Percentiles rank a stretch among this genome's conserved stretches.
These are phyloP conservation scores for Leucopsar rothschildi DNA, from an alignment of 2,113 vertebrate genomes.

Conservation along the genomic window DNA sequence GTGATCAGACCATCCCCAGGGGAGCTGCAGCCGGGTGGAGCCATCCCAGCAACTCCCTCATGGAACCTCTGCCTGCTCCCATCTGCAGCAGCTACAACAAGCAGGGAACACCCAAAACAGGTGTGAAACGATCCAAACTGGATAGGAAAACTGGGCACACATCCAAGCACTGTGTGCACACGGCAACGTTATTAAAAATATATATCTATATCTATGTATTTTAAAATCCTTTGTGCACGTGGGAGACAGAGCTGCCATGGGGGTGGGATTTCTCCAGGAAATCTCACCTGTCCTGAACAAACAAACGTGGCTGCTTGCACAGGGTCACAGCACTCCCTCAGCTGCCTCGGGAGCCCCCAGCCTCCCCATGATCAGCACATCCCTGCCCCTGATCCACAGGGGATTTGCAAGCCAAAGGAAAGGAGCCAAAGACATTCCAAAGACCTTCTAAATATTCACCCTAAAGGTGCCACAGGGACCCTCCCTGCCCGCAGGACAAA, in stretches of 20 bases:
- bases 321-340: no score
- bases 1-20: neutral
- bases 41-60: neutral
- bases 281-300: neutral
- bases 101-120: neutral
- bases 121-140: neutral
- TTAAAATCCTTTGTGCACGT: neutral
- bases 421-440: neutral
- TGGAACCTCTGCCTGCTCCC: neutral
- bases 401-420: neutral
- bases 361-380: neutral
- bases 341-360: neutral
- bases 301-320: neutral
- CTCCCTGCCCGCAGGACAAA: neutral
- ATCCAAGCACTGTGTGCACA: neutral
- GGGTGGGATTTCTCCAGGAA: neutral
- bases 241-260: neutral
- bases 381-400: neutral
- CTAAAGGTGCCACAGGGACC: neutral
- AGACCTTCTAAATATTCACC: neutral
- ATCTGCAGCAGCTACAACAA: neutral
- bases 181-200: neutral
- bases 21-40: neutral
- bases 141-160: neutral
- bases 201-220: accelerated